Conservation (phyloP, 2,113 vertebrate genomes). For the Canis aureus region DNA sequence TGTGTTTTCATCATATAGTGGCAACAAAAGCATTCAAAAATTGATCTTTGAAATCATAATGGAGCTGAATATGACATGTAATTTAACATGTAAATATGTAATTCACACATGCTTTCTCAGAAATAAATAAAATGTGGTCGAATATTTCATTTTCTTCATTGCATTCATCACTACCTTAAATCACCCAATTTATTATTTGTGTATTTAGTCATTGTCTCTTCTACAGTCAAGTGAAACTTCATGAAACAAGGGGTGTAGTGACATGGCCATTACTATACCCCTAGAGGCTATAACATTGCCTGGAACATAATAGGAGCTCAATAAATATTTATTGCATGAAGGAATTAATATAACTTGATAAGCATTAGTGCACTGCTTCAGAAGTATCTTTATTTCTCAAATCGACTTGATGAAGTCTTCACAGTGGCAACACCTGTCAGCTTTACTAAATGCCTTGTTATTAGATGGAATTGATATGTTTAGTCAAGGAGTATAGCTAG, state of each 20-base stretch:
- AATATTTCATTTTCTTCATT: conserved; percentile 14
- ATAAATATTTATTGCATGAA: conserved; percentile 9
- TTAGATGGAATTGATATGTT: neutral
- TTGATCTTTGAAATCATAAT: neutral
- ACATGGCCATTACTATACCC: neutral
- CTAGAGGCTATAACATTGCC: neutral
- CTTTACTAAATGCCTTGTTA: neutral
- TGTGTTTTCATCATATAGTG: neutral
- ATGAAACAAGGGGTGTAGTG: neutral
- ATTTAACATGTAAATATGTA: neutral
- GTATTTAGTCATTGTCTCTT: neutral
- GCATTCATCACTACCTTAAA: neutral
- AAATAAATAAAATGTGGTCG: neutral
- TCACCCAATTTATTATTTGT: neutral
- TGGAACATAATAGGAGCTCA: neutral
- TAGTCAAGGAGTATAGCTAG: neutral
- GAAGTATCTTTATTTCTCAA: neutral
- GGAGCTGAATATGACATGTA: neutral
- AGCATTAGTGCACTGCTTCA: neutral
- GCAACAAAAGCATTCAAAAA: neutral
- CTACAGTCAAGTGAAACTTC: neutral
- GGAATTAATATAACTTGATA: neutral
- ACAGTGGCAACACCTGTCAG: neutral
- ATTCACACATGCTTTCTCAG: neutral
- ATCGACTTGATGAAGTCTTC: neutral